Evolutionary conservation across 1,140 invertebrate species (phyloP), one percentile per base, ranked within the genome.

Genomic region (Lasaia peninsularis): DNA sequence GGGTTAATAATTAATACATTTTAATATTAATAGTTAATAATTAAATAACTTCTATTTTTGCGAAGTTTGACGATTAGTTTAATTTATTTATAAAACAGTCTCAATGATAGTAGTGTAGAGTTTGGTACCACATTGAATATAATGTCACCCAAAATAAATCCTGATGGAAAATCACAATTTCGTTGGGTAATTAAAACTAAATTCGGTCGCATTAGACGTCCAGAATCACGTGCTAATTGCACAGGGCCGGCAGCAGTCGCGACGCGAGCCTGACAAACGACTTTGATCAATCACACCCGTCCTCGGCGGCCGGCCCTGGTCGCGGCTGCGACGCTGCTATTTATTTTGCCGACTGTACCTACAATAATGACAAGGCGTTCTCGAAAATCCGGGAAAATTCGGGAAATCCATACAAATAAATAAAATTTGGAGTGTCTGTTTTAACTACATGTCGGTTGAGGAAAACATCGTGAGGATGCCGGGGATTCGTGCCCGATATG

Each of bases 211-310:
- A 83, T 83, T 83, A 83, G 78, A 78, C 70, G 73, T 58, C 37
- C 37, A 78, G 76, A 80, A 78, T 80, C 75, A 80, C 71, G 80
- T 83, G 78, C 73, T 79, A 79, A 83, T 82, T 75, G 74, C 80
- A 58, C 75, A 78, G 76, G 73, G 77, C 73, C 75, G 69, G 66
- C 61, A 65, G 53, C 63, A 40, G 37, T 40, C 57, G 66, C 66
- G 60, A 63, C 77, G 75, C 76, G 78, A 83, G 78, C 72, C 67
- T 83, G 80, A 83, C 80, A 80, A 83, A 83, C 78, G 78, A 83
- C 80, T 83, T 80, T 80, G 78, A 83, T 83, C 80, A 83, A 83
- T 83, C 80, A 83, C 75, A 16, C 67, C 60, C 58, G 57, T 63
- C 60, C 63, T 60, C 54, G 34, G 53, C 60, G 58, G 60, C 63